Conservation (phyloP, 2,888 invertebrate genomes). For the Cactoblastis cactorum region DNA sequence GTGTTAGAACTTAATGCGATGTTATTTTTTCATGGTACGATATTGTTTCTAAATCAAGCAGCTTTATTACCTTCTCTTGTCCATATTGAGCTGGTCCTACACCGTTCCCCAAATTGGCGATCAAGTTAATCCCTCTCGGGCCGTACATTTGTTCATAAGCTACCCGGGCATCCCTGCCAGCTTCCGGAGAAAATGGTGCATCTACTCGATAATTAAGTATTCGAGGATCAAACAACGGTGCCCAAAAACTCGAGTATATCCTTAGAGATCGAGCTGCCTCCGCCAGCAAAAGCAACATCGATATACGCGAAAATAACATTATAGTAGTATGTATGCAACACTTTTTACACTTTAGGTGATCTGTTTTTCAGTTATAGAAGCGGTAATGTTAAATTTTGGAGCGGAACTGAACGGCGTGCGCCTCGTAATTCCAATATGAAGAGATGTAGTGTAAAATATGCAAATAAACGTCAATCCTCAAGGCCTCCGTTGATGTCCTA, state of each 20-base stretch:
- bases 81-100: conserved; percentile 28
- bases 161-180: conserved; percentile 37
- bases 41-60: background rate
- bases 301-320: background rate
- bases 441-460: background rate
- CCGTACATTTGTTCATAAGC: conserved; percentile 47
- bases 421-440: background rate
- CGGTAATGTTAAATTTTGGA: background rate
- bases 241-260: conserved; percentile 65
- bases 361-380: background rate
- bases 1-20: too few relatives aligned
- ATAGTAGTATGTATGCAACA: background rate
- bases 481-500: background rate
- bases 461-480: conserved; percentile 1
- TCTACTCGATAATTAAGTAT: conserved; percentile 60
- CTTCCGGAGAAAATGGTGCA: conserved; percentile 43
- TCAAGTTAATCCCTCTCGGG: conserved; percentile 48
- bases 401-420: background rate
- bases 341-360: background rate
- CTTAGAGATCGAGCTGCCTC: conserved; percentile 30
- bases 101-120: conserved; percentile 57
- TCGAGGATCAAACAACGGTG: conserved; percentile 53
- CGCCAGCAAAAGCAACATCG: conserved; percentile 23
- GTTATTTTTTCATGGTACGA: background rate
- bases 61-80: conserved; percentile 23